A percentile compares a stretch with the other conserved stretches of the same genome.
Conservation (phyloP, 2,113 vertebrate genomes). For the Eulemur macaco region DNA sequence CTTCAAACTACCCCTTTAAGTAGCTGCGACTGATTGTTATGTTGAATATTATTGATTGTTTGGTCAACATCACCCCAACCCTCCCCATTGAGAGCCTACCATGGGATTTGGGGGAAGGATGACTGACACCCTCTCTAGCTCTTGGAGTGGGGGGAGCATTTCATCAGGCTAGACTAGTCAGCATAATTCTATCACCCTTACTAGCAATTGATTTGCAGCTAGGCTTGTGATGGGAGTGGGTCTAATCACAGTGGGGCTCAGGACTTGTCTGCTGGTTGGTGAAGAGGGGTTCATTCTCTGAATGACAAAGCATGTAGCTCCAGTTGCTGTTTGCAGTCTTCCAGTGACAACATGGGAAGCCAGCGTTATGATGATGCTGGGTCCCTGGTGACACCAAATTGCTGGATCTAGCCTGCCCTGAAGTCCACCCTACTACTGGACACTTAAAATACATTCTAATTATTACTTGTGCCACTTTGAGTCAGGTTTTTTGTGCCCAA, state of each 20-base stretch:
- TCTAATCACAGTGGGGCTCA: not conserved
- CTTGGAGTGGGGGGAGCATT: not conserved
- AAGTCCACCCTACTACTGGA: not conserved
- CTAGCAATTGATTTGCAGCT: not conserved
- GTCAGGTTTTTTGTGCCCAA: not conserved
- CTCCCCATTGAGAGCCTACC: not conserved
- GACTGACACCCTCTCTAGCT: not conserved
- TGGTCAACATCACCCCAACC: not conserved
- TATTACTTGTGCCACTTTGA: not conserved
- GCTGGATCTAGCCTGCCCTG: not conserved
- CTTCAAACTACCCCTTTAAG: not conserved
- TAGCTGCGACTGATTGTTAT: not conserved
- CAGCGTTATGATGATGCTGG: not conserved
- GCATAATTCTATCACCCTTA: not conserved
- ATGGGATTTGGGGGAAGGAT: not conserved
- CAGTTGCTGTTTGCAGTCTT: not conserved
- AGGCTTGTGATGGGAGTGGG: not conserved
- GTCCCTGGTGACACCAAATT: not conserved
- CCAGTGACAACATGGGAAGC: not conserved
- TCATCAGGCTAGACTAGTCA: not conserved
- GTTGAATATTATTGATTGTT: not conserved
- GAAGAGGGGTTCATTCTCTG: not conserved
- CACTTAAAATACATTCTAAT: not conserved
- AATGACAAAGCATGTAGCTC: not conserved
- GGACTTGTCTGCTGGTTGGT: not conserved